Evolutionary conservation across 2,888 invertebrate genomes (phyloP).

Genomic region (Microctonus aethiopoides): DNA sequence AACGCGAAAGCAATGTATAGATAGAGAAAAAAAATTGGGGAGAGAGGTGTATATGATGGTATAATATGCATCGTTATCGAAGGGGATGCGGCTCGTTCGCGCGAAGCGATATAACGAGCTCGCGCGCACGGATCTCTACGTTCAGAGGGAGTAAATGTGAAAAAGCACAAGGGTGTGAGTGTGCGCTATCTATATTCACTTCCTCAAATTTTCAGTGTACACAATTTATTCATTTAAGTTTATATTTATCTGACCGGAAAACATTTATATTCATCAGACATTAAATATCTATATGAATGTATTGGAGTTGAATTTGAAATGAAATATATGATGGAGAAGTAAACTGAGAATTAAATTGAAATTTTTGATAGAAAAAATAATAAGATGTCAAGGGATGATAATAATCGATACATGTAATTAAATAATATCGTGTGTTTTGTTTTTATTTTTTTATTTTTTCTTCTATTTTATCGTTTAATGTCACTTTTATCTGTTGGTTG

Average conservation of each 20-base stretch:
- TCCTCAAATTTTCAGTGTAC: constrained; percentile 24
- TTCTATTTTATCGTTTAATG: constrained; percentile 59
- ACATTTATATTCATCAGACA: constrained; percentile 26
- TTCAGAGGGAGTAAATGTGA: neutral
- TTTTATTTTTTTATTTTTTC: constrained; percentile 57
- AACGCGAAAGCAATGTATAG: constrained; percentile 2
- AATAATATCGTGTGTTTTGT: constrained; percentile 54
- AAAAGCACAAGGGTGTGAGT: neutral
- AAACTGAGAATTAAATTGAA: neutral
- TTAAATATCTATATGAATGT: neutral
- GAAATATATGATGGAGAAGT: neutral
- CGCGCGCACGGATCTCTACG: constrained; percentile 28
- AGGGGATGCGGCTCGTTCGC: constrained; percentile 32
- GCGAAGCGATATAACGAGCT: constrained; percentile 38
- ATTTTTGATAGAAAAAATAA: constrained; percentile 2
- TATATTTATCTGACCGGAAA: constrained; percentile 29
- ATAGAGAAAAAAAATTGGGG: constrained; percentile 12
- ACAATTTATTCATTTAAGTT: constrained; percentile 32
- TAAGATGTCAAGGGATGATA: constrained; percentile 17
- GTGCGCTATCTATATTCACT: constrained; percentile 24
- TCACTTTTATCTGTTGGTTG: constrained; percentile 16
- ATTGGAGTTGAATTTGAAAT: constrained; percentile 12
- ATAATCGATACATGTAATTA: constrained; percentile 56
- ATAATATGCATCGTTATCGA: constrained; percentile 41
- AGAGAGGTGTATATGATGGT: constrained; percentile 32